Evolutionary conservation across 2,797 vertebrate species (phyloP).

Genomic region (Phaenicophaeus curvirostris): DNA sequence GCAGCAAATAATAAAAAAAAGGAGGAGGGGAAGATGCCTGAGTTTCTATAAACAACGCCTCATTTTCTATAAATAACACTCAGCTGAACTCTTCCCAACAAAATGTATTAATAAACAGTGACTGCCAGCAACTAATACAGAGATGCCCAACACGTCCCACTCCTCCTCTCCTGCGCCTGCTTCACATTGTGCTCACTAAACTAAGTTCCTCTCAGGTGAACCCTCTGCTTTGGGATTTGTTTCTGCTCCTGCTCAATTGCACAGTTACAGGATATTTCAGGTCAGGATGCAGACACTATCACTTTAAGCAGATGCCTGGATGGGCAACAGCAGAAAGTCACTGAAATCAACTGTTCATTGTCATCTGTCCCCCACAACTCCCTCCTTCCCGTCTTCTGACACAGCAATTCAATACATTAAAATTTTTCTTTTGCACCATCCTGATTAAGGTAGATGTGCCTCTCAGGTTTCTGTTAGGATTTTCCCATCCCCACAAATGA

Average conservation of each 20-base stretch:
- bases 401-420: not conserved
- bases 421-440: not conserved
- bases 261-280: not conserved
- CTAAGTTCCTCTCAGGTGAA: not conserved
- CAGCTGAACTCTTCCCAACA: not conserved
- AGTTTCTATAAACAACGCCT: no score
- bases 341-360: not conserved
- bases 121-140: not conserved
- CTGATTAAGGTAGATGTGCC: not conserved
- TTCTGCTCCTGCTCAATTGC: not conserved
- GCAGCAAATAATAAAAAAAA: not conserved
- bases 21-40: rapidly evolving
- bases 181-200: not conserved
- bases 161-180: not conserved
- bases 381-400: not conserved
- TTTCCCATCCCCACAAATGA: rapidly evolving
- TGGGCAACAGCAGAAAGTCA: not conserved
- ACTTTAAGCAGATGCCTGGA: not conserved
- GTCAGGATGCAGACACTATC: not conserved
- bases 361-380: no score
- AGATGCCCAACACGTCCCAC: not conserved
- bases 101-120: not conserved
- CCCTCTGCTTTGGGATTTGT: rapidly evolving
- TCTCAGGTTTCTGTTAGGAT: not conserved
- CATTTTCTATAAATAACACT: not conserved